Evolutionary conservation across 2,888 invertebrate genomes (phyloP).

Genomic region (Ptycholaimellus sp.): DNA sequence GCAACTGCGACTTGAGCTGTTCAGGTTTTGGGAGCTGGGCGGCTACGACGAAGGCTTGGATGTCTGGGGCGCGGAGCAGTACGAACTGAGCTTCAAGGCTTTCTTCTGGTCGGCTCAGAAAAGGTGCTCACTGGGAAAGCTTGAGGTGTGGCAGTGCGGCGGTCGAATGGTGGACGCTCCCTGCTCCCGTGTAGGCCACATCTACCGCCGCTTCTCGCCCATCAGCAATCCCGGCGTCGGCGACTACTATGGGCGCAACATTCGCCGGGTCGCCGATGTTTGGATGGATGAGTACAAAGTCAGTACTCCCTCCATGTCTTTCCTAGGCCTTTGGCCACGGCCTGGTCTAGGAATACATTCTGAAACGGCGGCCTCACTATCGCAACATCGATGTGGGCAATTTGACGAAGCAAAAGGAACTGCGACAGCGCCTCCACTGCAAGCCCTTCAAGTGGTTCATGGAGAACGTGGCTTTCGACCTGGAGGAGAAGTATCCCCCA

Average conservation of each 20-base stretch:
- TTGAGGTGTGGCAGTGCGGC: constrained; percentile 71
- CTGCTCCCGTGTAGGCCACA: constrained; percentile 68
- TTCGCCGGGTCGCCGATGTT: constrained; percentile 69
- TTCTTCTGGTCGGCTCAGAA: constrained; percentile 14
- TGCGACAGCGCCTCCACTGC: constrained; percentile 49
- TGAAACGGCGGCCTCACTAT: constrained; percentile 50
- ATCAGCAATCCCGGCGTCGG: constrained; percentile 67
- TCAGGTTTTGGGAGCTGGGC: constrained; percentile 79
- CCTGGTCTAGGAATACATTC: constrained; percentile 40
- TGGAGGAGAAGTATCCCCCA: constrained; percentile 54
- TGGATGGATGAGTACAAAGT: constrained; percentile 86
- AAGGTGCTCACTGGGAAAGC: constrained; percentile 17
- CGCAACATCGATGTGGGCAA: constrained; percentile 52
- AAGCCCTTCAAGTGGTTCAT: constrained; percentile 79
- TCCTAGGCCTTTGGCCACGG: too few relatives aligned
- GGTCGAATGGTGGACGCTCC: constrained; percentile 71
- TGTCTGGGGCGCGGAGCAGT: constrained; percentile 91
- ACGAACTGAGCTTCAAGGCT: constrained; percentile 65
- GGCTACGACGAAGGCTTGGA: constrained; percentile 62
- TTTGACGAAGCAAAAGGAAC: constrained; percentile 44
- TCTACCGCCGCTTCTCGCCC: constrained; percentile 35
- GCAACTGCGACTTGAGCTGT: too few relatives aligned
- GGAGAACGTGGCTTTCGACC: constrained; percentile 61
- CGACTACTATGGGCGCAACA: constrained; percentile 67
- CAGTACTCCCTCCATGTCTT: too few relatives aligned